These are phyloP conservation scores for Camponotus fellah DNA, from an alignment of 2,888 invertebrate genomes.

Conservation along the genomic window DNA sequence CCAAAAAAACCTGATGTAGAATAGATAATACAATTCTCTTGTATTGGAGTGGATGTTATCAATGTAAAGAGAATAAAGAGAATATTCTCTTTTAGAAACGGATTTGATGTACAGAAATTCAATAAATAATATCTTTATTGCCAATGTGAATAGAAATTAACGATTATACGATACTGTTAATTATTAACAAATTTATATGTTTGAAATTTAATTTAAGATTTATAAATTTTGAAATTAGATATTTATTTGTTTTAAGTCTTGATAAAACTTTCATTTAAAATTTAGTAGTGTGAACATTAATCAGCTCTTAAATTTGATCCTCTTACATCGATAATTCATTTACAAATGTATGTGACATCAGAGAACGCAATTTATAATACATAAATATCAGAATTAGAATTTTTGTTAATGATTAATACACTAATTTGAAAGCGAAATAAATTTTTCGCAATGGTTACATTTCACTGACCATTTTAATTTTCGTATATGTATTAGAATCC, in stretches of 20 bases:
- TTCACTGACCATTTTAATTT: too few relatives aligned
- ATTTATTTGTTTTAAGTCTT: not conserved
- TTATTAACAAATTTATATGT: slow-evolving; percentile 13
- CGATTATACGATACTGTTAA: not conserved
- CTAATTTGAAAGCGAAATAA: too few relatives aligned
- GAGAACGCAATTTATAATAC: not conserved
- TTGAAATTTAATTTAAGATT: not conserved
- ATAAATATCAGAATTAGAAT: too few relatives aligned
- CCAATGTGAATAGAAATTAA: not conserved
- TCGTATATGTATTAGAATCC: too few relatives aligned
- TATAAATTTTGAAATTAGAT: not conserved
- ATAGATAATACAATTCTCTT: slow-evolving; percentile 30
- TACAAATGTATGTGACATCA: not conserved
- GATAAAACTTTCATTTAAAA: not conserved
- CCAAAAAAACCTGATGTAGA: slow-evolving; percentile 17
- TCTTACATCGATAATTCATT: not conserved
- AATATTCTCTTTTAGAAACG: not conserved
- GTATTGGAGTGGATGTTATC: not conserved
- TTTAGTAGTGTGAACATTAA: not conserved
- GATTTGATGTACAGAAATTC: slow-evolving; percentile 13
- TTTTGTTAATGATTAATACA: too few relatives aligned
- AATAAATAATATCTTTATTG: not conserved
- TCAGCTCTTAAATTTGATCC: not conserved
- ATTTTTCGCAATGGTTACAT: too few relatives aligned
- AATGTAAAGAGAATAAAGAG: not conserved